Conservation (phyloP, 37 sponge, comb jelly and placozoan genomes). For the Hexactinellida sp. region DNA sequence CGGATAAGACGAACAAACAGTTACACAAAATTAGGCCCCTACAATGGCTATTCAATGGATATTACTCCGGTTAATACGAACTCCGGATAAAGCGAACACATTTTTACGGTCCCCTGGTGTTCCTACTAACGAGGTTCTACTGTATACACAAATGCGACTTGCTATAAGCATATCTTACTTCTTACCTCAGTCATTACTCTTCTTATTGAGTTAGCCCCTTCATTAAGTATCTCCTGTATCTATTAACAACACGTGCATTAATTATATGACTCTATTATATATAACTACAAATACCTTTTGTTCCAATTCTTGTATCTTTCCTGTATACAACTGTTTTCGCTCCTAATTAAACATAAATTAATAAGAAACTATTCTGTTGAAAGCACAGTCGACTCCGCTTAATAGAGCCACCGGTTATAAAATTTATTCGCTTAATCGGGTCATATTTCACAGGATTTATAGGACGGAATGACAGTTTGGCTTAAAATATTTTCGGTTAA, state of each 20-base stretch:
- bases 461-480: too few relatives aligned
- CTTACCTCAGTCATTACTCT: neutral
- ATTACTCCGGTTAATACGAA: too few relatives aligned
- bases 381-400: neutral
- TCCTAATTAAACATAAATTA: neutral
- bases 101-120: too few relatives aligned
- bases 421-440: too few relatives aligned
- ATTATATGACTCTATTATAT: neutral
- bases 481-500: neutral
- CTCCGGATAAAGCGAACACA: too few relatives aligned
- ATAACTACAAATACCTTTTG: neutral
- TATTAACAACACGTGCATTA: neutral
- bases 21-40: neutral
- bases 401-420: too few relatives aligned
- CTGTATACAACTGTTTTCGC: neutral
- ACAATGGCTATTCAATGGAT: too few relatives aligned
- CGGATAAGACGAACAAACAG: too few relatives aligned
- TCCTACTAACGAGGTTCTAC: too few relatives aligned
- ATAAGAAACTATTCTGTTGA: too few relatives aligned
- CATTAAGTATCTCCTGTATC: neutral
- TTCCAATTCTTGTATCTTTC: neutral
- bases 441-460: too few relatives aligned
- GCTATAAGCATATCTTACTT: neutral
- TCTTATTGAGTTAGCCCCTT: neutral
- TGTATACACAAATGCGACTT: neutral